Percentiles rank a stretch among this genome's conserved stretches.
Evolutionary conservation across 2,888 invertebrate species (phyloP).

Genomic region (Amorpha juglandis): DNA sequence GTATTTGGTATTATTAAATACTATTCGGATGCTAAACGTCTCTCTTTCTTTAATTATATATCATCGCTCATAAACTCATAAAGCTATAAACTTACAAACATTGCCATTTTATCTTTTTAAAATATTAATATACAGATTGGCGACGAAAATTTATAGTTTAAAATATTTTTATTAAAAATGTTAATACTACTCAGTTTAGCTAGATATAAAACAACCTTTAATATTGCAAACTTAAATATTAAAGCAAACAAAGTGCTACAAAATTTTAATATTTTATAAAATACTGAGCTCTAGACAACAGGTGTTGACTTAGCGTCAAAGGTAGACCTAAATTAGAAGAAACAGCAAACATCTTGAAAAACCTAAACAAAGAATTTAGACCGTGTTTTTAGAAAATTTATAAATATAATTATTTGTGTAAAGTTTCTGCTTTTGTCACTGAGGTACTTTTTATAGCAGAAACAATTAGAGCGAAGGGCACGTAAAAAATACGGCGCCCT

Average conservation of each 20-base stretch:
- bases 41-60: too few relatives aligned
- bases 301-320: not conserved
- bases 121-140: too few relatives aligned
- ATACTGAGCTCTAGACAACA: not conserved
- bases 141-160: not conserved
- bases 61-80: too few relatives aligned
- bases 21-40: too few relatives aligned
- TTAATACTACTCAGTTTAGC: not conserved
- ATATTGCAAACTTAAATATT: constrained; percentile 4
- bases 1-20: too few relatives aligned
- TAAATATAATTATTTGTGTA: constrained; percentile 4
- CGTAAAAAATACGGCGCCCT: constrained; percentile 6
- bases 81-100: too few relatives aligned
- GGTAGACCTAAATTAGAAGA: not conserved
- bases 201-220: too few relatives aligned
- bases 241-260: not conserved
- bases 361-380: not conserved
- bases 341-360: not conserved
- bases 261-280: not conserved
- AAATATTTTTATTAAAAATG: not conserved
- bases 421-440: not conserved
- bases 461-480: constrained; percentile 19
- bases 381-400: not conserved
- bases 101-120: too few relatives aligned
- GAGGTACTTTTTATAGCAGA: not conserved